Conservation (phyloP, 2,797 vertebrate species). For the Darevskia nairensis region DNA sequence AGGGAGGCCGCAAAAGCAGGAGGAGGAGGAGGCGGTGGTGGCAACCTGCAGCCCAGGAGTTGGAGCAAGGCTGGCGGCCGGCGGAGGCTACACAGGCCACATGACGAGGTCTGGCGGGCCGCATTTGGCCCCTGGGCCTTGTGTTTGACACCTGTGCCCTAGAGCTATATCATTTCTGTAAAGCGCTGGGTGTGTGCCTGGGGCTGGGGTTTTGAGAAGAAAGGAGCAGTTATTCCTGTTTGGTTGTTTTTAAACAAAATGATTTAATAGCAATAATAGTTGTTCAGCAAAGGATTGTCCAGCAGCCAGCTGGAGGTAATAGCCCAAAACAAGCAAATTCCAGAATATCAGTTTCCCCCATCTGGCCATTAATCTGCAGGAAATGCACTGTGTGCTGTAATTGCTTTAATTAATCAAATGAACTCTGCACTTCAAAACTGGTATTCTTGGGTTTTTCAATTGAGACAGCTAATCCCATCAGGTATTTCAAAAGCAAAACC, state of each 20-base stretch:
- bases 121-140: no score
- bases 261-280: conserved; percentile 7
- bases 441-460: conserved; percentile 25
- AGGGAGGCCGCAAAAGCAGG: no score
- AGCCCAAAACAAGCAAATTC: conserved; percentile 12
- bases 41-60: no score
- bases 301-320: conserved; percentile 17
- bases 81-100: no score
- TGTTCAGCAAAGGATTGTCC: conserved; percentile 6
- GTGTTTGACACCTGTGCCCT: no score
- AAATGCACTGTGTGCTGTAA: conserved; percentile 41
- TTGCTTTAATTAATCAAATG: conserved; percentile 57
- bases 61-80: no score
- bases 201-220: background rate
- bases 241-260: conserved; percentile 24
- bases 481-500: conserved; percentile 23
- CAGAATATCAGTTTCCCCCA: conserved; percentile 33
- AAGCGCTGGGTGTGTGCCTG: background rate
- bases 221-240: background rate
- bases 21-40: no score
- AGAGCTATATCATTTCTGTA: background rate
- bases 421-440: conserved; percentile 45
- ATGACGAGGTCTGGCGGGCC: no score
- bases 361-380: conserved; percentile 42
- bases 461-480: conserved; percentile 37